Evolutionary conservation across 2,797 vertebrate genomes (phyloP).

Genomic region (Eremophila alpestris): DNA sequence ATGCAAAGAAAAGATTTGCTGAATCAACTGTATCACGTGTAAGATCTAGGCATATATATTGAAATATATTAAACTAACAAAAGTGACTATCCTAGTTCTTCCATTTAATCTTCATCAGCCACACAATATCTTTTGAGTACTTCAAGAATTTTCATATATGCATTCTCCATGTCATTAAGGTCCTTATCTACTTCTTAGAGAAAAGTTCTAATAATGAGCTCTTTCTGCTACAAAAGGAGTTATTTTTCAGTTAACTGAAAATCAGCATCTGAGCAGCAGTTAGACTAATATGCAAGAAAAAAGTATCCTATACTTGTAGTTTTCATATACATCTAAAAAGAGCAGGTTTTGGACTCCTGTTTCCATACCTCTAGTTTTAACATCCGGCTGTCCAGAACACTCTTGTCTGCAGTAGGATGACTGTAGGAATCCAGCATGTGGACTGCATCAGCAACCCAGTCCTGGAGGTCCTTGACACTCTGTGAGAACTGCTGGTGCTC

Average conservation of each 20-base stretch:
- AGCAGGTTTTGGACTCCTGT: not conserved
- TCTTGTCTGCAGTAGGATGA: conserved; percentile 88
- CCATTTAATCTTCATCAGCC: not conserved
- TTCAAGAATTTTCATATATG: not conserved
- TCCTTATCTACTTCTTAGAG: not conserved
- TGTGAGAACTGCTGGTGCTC: conserved; percentile 94
- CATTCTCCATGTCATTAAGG: not conserved
- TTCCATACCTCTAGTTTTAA: conserved; percentile 90
- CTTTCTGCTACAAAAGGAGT: not conserved
- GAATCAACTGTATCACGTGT: not conserved
- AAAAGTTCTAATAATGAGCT: not conserved
- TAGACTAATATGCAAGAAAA: not conserved
- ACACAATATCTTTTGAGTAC: not conserved
- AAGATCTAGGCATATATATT: not conserved
- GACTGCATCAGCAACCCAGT: conserved; percentile 90
- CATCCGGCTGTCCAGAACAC: conserved; percentile 90
- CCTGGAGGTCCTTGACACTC: conserved; percentile 90
- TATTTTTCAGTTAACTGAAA: not conserved
- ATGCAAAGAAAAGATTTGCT: not conserved
- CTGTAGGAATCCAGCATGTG: conserved; percentile 87
- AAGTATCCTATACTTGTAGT: not conserved
- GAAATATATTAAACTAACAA: not conserved
- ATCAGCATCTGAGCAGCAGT: not conserved
- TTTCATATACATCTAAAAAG: not conserved
- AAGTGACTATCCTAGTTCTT: not conserved